A percentile compares a stretch with the other conserved stretches of the same genome.
Evolutionary conservation across 1,140 invertebrate species (phyloP).

Genomic region (Danaus plexippus): DNA sequence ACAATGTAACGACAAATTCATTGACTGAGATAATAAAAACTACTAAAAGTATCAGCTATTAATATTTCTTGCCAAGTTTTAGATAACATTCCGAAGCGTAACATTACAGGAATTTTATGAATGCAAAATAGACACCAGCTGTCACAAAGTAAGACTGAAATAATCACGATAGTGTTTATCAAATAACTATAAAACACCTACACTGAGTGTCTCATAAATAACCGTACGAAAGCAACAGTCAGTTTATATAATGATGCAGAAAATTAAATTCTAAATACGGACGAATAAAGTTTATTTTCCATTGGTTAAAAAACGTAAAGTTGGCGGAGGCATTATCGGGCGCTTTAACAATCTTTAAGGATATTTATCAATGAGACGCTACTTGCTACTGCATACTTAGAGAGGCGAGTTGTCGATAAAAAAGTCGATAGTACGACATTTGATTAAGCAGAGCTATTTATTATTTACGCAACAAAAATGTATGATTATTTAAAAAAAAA

Average conservation of each 20-base stretch:
- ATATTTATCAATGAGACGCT: conserved; percentile 70
- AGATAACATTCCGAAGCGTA: conserved; percentile 36
- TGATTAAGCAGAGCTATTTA: conserved; percentile 11
- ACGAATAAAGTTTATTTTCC: conserved; percentile 26
- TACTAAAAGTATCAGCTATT: too few species aligned
- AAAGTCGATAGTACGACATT: conserved; percentile 20
- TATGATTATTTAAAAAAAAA: conserved; percentile 4
- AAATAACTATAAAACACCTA: conserved; percentile 68
- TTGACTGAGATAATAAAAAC: too few species aligned
- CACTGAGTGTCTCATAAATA: conserved; percentile 61
- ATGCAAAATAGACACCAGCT: conserved; percentile 54
- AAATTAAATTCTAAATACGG: conserved; percentile 28
- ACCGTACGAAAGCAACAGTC: conserved; percentile 32
- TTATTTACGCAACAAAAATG: not conserved
- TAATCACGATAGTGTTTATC: conserved; percentile 68
- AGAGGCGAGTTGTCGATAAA: conserved; percentile 40
- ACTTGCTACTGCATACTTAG: conserved; percentile 66
- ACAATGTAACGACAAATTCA: too few species aligned
- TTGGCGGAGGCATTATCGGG: conserved; percentile 62
- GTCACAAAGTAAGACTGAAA: conserved; percentile 55
- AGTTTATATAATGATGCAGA: not conserved
- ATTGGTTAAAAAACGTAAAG: conserved; percentile 37
- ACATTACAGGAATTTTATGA: conserved; percentile 47
- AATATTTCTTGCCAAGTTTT: not conserved
- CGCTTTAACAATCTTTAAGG: conserved; percentile 65